Evolutionary conservation across 2,113 vertebrate genomes (phyloP).

Genomic region (Channa argus): DNA sequence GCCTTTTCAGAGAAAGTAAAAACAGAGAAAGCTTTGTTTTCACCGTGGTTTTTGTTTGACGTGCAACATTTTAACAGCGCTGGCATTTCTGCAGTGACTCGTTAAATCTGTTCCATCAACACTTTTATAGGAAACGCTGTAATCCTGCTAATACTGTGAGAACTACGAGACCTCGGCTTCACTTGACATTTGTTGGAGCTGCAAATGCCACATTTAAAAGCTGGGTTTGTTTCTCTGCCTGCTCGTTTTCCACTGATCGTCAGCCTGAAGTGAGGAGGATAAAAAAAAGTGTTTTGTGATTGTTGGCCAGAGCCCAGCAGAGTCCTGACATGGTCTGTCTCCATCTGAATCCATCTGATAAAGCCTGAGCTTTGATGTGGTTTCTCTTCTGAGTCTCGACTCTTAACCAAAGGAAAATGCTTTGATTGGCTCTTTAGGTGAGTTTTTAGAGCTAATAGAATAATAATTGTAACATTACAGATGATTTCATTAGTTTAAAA

Average conservation of each 20-base stretch:
- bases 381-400: neutral
- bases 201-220: neutral
- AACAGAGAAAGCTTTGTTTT: neutral
- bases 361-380: neutral
- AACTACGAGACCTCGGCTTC: neutral
- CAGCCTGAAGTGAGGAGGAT: neutral
- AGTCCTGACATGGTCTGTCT: neutral
- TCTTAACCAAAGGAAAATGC: neutral
- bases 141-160: neutral
- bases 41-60: neutral
- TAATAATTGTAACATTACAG: too few relatives aligned
- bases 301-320: neutral
- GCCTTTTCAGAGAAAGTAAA: too few relatives aligned
- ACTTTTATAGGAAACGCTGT: neutral
- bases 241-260: neutral
- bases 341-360: constrained; percentile 3
- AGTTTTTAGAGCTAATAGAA: too few relatives aligned
- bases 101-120: constrained; percentile 1
- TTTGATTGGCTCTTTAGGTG: too few relatives aligned
- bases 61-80: neutral
- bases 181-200: constrained; percentile 10
- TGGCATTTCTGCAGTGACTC: neutral
- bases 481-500: too few relatives aligned
- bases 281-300: constrained; percentile 3
- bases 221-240: neutral